These are phyloP conservation scores for Ptilodon capucinus DNA, from an alignment of 2,888 invertebrate genomes.

Conservation along the genomic window DNA sequence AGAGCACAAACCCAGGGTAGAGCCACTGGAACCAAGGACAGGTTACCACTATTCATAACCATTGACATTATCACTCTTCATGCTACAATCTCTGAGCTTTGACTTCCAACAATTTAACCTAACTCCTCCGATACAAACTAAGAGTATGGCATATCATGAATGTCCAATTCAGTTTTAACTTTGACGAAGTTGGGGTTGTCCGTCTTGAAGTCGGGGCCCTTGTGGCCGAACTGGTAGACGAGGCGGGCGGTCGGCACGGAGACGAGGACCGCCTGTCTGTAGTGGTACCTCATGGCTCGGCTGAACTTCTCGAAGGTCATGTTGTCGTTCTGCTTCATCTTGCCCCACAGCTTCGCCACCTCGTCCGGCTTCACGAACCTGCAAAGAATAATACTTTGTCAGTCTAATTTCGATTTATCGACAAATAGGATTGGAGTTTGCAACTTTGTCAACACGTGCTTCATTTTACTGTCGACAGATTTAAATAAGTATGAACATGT, in stretches of 20 bases:
- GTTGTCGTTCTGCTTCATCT: slow-evolving; percentile 91
- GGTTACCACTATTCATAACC: slow-evolving; percentile 16
- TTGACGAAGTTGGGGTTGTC: slow-evolving; percentile 81
- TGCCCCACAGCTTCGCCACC: slow-evolving; percentile 94
- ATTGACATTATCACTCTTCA: slow-evolving; percentile 29
- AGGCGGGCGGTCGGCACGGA: slow-evolving; percentile 89
- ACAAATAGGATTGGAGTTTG: slow-evolving; percentile 19
- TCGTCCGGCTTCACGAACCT: slow-evolving; percentile 93
- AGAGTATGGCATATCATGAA: slow-evolving; percentile 52
- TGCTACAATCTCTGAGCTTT: slow-evolving; percentile 37
- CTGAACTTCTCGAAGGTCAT: slow-evolving; percentile 98
- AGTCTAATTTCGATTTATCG: slow-evolving; percentile 15
- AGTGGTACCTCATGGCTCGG: slow-evolving; percentile 94
- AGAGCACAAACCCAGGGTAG: no score
- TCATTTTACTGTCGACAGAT: slow-evolving; percentile 17
- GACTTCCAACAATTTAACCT: slow-evolving; percentile 35
- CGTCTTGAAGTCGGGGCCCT: slow-evolving; percentile 89
- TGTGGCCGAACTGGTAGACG: slow-evolving; percentile 92
- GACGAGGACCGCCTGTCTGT: slow-evolving; percentile 88
- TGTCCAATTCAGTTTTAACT: slow-evolving; percentile 65
- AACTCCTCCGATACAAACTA: slow-evolving; percentile 48
- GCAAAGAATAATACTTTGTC: slow-evolving; percentile 43
- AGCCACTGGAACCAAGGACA: slow-evolving; percentile 22
- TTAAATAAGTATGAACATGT: slow-evolving; percentile 13
- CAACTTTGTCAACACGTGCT: slow-evolving; percentile 28